Percentiles rank a stretch among this genome's conserved stretches.
These are phyloP conservation scores for Macrobrachium rosenbergii DNA, from an alignment of 1,140 invertebrate genomes.

Conservation along the genomic window DNA sequence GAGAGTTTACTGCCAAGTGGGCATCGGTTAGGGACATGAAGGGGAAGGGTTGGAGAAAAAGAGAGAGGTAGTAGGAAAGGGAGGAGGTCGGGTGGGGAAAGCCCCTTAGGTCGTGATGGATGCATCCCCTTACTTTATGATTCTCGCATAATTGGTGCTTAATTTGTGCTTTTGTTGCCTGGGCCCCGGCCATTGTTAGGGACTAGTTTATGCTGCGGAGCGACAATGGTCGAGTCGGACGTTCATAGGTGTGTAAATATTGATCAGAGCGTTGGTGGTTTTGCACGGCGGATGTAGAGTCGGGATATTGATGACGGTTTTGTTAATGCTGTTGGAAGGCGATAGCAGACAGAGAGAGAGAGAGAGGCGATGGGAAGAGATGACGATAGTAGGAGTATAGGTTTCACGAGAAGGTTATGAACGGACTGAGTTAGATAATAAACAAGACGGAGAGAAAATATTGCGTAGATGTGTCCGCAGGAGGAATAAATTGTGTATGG, in stretches of 20 bases:
- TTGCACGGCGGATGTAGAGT: neutral
- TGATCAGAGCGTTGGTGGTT: conserved; percentile 29
- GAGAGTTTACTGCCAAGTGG: neutral
- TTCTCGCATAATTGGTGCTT: conserved; percentile 41
- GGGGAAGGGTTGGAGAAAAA: neutral
- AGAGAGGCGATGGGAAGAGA: neutral
- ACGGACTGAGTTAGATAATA: neutral
- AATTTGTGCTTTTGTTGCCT: conserved; percentile 45
- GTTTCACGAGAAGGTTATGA: neutral
- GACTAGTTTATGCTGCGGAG: conserved; percentile 28
- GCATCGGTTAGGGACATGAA: neutral
- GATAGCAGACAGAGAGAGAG: neutral
- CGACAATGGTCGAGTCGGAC: conserved; percentile 23
- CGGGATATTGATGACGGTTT: neutral
- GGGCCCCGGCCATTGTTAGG: conserved; percentile 21
- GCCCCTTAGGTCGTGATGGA: neutral
- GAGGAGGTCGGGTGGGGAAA: neutral
- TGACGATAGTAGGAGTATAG: neutral
- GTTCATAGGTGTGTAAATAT: conserved; percentile 22
- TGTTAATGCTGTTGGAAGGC: neutral
- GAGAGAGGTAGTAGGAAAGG: neutral
- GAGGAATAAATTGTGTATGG: no score
- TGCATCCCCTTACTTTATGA: conserved; percentile 40
- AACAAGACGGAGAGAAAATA: neutral
- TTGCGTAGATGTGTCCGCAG: neutral